Base-by-base conservation (phyloP, 2,797 vertebrate species). In the Falco columbarius region DNA sequence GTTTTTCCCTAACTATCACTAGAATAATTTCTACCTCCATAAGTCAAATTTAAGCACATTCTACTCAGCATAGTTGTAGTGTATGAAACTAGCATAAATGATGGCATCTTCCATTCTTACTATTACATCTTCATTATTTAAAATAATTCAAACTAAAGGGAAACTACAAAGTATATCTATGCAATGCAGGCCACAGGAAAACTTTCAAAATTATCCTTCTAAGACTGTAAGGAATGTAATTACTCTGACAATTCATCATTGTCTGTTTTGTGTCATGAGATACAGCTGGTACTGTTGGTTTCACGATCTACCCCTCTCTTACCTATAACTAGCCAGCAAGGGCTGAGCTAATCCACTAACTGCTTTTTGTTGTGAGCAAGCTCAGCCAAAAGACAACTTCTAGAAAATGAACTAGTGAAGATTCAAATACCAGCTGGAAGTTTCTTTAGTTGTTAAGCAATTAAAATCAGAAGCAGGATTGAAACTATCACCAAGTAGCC, bases 91-190 rank as follows among this genome's bases (percentile, higher is more conserved):
- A 51, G 26, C 34, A 72, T 55, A 81, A 95, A 68, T 47, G 3
- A 83, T 49, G n/a, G 38, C 40, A 42, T 65, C 61, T 86, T 90
- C 54, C 68, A 10, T 40, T 90, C 34, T 81, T 51, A 36, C 51
- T 72, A 49, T 71, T 81, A 54, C 7, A 36, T 42, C 54, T 75
- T 90, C 51, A 62, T 75, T 79, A 90, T 17, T 54, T 66, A 88
- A 93, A 93, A 82, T 74, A 91, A 86, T 70, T 86, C 47, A 91
- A 88, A 91, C 26, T 76, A 80, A 74, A 65, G 74, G 62, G 70
- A 86, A 94, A 92, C 83, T 77, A 67, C 32, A 55, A 81, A 86
- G 40, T 68, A 44, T 81, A 70, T 61, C 46, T 40, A 32, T 81
- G 59, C 34, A 87, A 91, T 3, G 7, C 65, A 81, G 42, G 61